phyloP scores from a whole-genome alignment of 2,113 vertebrate species.

The Myiopsitta monachus region DNA sequence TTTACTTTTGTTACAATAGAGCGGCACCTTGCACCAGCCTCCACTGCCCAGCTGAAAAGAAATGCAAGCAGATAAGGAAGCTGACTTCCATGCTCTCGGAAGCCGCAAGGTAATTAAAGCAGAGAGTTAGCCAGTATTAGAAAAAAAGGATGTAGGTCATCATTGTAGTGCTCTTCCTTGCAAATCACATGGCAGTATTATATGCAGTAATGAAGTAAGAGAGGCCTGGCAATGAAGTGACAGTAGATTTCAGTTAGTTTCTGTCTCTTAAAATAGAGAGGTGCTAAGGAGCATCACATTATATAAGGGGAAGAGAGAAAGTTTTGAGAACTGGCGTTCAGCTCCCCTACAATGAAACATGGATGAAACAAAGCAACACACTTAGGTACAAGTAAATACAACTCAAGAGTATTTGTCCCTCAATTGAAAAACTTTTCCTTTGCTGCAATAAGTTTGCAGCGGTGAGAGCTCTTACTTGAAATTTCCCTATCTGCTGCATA shows the following conservation, averaged over 20 bases:
- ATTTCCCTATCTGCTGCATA: background rate
- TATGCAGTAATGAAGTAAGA: background rate
- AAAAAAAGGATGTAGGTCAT: background rate
- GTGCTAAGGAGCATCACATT: background rate
- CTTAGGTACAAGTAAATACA: conserved; percentile 34
- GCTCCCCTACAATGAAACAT: background rate
- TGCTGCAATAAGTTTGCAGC: conserved; percentile 2
- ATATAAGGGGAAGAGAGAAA: background rate
- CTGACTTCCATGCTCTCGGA: background rate
- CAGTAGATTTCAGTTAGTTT: background rate
- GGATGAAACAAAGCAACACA: background rate
- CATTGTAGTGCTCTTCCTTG: background rate
- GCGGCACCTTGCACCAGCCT: background rate
- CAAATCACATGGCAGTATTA: background rate
- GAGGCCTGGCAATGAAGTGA: background rate
- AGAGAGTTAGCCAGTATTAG: background rate
- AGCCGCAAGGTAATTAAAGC: background rate
- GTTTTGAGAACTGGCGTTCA: background rate
- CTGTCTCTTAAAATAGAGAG: background rate
- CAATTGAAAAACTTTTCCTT: background rate
- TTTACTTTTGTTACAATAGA: background rate
- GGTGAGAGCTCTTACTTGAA: background rate
- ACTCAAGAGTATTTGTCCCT: conserved; percentile 21
- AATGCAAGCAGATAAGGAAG: background rate
- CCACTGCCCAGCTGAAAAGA: background rate